Evolutionary conservation across 2,797 vertebrate species (phyloP).

Genomic region (Caiman crocodilus): DNA sequence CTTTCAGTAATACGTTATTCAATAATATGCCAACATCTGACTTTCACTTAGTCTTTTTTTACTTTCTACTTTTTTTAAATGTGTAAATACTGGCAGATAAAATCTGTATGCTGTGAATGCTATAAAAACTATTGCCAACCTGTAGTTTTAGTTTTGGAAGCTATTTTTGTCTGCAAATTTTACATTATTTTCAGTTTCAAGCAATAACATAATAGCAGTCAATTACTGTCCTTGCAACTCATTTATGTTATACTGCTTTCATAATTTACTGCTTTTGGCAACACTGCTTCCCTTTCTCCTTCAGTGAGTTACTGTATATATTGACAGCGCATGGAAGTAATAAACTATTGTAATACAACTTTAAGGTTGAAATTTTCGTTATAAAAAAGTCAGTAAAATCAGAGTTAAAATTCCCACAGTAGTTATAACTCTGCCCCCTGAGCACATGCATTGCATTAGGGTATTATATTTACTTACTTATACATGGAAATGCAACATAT

Average conservation of each 20-base stretch:
- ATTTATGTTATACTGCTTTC: neutral
- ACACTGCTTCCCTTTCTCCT: neutral
- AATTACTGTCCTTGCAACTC: neutral
- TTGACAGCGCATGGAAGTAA: neutral
- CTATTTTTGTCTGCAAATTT: neutral
- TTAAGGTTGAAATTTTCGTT: neutral
- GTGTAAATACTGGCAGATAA: constrained; percentile 24
- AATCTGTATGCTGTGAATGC: neutral
- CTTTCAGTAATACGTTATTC: neutral
- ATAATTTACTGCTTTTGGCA: neutral
- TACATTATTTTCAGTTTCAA: neutral
- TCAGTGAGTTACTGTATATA: neutral
- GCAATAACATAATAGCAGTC: neutral
- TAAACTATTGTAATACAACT: neutral
- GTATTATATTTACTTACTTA: neutral
- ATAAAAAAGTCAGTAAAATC: neutral
- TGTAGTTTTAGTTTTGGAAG: constrained; percentile 38
- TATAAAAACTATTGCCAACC: neutral
- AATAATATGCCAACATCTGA: neutral
- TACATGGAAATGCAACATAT: neutral
- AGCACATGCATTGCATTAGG: neutral
- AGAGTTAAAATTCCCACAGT: neutral
- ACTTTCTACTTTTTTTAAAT: neutral
- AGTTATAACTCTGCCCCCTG: neutral
- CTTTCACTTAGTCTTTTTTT: constrained; percentile 11